Evolutionary conservation across 2,113 vertebrate species (phyloP), one percentile per base, ranked within the genome.

Genomic region (Ictidomys tridecemlineatus): DNA sequence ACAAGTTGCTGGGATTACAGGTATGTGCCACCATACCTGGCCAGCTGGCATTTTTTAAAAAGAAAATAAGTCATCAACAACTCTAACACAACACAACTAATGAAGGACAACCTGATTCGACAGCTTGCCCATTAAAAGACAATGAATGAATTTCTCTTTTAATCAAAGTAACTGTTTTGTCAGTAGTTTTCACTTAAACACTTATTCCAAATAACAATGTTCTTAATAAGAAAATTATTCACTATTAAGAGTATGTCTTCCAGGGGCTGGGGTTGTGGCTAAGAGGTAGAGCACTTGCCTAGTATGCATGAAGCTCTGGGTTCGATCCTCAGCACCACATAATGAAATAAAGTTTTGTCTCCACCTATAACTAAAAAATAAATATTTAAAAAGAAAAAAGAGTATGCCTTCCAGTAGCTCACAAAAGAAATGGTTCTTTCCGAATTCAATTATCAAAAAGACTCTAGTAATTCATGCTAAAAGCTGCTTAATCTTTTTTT

Each of bases 31-130:
- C 58, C 8, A 61, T 8, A 26, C 58, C 58, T 26, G 58, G 24
- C 22, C 58, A 61, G 18, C 8, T 61, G 58, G 58, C 58, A 61
- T 61, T 61, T 61, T 86, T 67, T n/a, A 4, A 42, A 82, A 70
- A 67, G 56, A 80, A n/a, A 80, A 37, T 3, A 12, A 76, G 8
- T 82, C 56, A 93, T 74, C 51, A 86, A 89, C 4, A 83, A 77
- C 48, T 61, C 53, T 78, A 67, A n/a, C 26, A 97, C 65, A 90
- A 94, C 24, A 88, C 9, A 86, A 77, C 18, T n/a, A 93, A 94
- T 0, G 34, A 87, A 82, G 63, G 51, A 58, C 56, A 91, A 84
- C 22, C 26, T 73, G 45, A 80, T 39, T 91, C 63, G 63, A 51
- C 1, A 94, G 37, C n/a, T 39, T 92, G 42, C 56, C 45, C 90